Percentiles rank a stretch among this genome's conserved stretches.
These are phyloP conservation scores for Rynchops niger DNA, from an alignment of 2,113 vertebrate genomes.

Conservation along the genomic window DNA sequence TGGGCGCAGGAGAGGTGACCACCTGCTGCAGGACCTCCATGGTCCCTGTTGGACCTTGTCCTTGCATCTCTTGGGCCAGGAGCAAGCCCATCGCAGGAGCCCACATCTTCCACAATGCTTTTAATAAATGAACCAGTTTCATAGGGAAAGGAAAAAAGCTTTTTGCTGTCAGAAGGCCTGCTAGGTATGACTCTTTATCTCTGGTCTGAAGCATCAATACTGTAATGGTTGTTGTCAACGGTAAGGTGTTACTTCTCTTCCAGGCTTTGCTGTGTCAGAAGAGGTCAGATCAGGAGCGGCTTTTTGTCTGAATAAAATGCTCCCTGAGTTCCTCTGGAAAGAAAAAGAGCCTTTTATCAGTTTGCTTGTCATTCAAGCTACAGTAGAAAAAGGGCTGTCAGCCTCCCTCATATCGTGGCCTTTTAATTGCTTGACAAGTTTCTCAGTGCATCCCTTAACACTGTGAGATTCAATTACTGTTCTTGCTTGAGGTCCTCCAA, in stretches of 20 bases:
- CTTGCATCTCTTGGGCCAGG: rapidly evolving
- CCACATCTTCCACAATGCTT: not conserved
- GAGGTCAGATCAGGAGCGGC: not conserved
- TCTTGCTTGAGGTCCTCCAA: not conserved
- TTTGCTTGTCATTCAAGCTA: not conserved
- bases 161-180: not conserved
- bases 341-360: rapidly evolving
- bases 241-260: not conserved
- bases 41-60: rapidly evolving
- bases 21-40: not conserved
- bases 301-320: not conserved
- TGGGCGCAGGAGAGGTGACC: not conserved
- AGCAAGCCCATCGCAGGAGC: not conserved
- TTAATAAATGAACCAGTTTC: not conserved
- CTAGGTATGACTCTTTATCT: rapidly evolving
- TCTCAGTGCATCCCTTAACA: not conserved
- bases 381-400: not conserved
- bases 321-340: not conserved
- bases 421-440: not conserved
- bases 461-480: not conserved
- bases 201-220: rapidly evolving
- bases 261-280: not conserved
- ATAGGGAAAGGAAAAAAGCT: not conserved
- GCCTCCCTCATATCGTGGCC: not conserved
- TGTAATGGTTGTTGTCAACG: not conserved